Evolutionary conservation across 2,113 vertebrate species (phyloP), one percentile per base, ranked within the genome.

Genomic region (Heptranchias perlo): DNA sequence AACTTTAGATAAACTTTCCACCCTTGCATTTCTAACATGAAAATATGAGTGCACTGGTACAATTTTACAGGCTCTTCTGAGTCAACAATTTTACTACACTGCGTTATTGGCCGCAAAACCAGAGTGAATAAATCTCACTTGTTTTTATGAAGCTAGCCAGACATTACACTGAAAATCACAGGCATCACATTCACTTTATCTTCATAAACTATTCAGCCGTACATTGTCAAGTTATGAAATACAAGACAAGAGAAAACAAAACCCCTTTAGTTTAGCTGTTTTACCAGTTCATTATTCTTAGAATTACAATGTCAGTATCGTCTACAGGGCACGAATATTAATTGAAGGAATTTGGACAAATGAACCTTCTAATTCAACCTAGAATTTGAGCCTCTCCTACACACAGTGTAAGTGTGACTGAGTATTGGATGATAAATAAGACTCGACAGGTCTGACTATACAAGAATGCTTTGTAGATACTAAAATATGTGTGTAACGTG

Each of bases 161-260:
- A 93, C 89, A 62, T 62, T 93, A 39, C 89, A 64, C n/a, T n/a
- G 58, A 39, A 93, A 93, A 64, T 93, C 89, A 61, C 1, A n/a
- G 58, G 54, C 89, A 62, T 44, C 18, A 6, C 28, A 21, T 93
- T 93, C n/a, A 23, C 89, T 62, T 93, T 93, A 62, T 93, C 58
- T 91, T 3, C 18, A 39, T 93, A 93, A 93, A 62, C 58, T 21
- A 18, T 93, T 93, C 58, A 39, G 18, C 89, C 89, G 14, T 62
- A 62, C 6, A 21, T 93, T 47, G 23, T n/a, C 58, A 93, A 93
- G 61, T 93, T 62, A 62, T 64, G 54, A 39, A 61, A 62, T 16
- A 62, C 49, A 39, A 82, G 89, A 39, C 89, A 62, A 23, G 35
- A n/a, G 58, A n/a, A 93, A 64, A 18, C 58, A 64, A 93, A 62